These are phyloP conservation scores for Acromyrmex echinatior DNA, from an alignment of 1,140 invertebrate species.

Conservation along the genomic window DNA sequence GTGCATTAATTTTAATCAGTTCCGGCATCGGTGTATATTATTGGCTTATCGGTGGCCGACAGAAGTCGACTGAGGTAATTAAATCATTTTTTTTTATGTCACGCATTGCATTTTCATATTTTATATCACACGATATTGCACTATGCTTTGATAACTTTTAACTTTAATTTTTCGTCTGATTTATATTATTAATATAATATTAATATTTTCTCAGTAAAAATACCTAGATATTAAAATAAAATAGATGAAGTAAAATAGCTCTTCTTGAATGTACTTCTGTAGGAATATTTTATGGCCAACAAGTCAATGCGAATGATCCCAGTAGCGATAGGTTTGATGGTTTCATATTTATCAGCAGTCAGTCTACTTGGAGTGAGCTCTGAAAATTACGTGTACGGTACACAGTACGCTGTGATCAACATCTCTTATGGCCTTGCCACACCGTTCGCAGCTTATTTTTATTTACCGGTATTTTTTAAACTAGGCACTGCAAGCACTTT, in stretches of 20 bases:
- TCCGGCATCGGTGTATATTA: conserved; percentile 93
- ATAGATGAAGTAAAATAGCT: not conserved
- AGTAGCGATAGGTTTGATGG: conserved; percentile 95
- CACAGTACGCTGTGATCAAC: conserved; percentile 94
- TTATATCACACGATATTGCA: not conserved
- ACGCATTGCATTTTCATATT: not conserved
- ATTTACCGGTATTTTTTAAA: conserved; percentile 96
- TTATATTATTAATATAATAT: not conserved
- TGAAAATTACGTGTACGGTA: conserved; percentile 94
- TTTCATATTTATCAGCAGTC: conserved; percentile 98
- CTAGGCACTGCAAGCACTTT: conserved; percentile 95
- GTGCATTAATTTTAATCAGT: conserved; percentile 88
- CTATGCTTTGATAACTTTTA: not conserved
- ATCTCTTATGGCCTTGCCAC: conserved; percentile 93
- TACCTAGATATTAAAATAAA: not conserved
- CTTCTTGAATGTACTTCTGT: not conserved
- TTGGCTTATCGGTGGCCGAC: conserved; percentile 93
- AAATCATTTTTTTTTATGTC: not conserved
- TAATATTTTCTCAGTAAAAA: not conserved
- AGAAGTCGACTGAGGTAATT: conserved; percentile 92
- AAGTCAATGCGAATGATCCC: conserved; percentile 92
- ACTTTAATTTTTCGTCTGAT: not conserved
- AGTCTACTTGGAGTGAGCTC: conserved; percentile 95
- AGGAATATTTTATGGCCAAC: conserved; percentile 94
- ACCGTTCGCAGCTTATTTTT: conserved; percentile 93